Base-by-base conservation (phyloP, 2,888 invertebrate genomes). In the Cheilosia soror region DNA sequence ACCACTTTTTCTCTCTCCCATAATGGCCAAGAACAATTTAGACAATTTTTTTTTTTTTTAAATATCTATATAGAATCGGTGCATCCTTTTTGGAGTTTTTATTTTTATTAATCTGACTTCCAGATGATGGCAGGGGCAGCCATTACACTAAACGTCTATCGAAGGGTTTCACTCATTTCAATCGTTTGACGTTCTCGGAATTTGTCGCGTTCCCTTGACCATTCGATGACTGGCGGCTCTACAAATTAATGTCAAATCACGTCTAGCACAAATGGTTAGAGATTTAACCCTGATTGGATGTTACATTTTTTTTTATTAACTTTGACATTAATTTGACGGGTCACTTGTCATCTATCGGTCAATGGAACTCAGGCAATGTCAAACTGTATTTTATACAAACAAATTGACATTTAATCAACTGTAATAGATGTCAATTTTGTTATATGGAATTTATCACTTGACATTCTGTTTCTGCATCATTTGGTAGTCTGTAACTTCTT, bases 1-100 rank as follows among this genome's bases (percentile, higher is more conserved):
- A 80, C 81, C 85, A 81, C 69, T 66, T 55, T 68, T 40, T 62
- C 55, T 76, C 55, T 76, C 65, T 85, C 85, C 80, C 85, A 81
- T 57, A 44, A 85, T 60, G 65, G 85, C 85, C 85, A 85, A 85
- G 42, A 72, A 77, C 29, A 44, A 71, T 72, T 57, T 55, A 75
- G 60, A 76, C 33, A 63, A 83, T 58, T 63, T 63, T 33, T 42
- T 2, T 2, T 58, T 63, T 63, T 33, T 42, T 2, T 2, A 4
- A 29, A 29, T 4, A 5, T 49, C 3, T 42, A 47, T 42, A 47
- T 1, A 44, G n/a, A 44, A 44, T 13, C 44, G 5, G 5, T 15
- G 4, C 11, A 37, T 60, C 51, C 47, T 60, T 58, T 33, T 65
- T 58, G 7, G 20, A 31, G 11, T 15, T 40, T 53, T 55, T 11